phyloP scores from a whole-genome alignment of 2,888 invertebrate species.

The Eristalinus sepulchralis region DNA sequence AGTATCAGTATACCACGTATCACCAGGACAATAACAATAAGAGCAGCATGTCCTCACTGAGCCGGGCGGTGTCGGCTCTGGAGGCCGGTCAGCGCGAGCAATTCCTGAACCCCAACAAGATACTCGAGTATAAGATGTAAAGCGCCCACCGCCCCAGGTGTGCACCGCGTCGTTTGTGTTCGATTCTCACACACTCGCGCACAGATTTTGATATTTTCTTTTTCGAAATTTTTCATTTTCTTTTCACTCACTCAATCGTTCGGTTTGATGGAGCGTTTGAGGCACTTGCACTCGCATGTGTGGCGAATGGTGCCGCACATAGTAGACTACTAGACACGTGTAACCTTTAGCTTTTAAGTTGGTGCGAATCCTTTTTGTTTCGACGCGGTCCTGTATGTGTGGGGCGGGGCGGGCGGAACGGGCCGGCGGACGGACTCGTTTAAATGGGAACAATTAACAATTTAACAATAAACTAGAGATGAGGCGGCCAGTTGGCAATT shows the following conservation, averaged over 20 bases:
- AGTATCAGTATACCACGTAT: conserved; percentile 71
- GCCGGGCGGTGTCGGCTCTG: conserved; percentile 79
- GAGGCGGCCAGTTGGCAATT: background rate
- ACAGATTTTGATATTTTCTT: background rate
- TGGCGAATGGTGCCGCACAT: conserved; percentile 75
- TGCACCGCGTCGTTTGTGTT: conserved; percentile 76
- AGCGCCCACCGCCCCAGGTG: conserved; percentile 73
- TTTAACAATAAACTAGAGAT: conserved; percentile 23
- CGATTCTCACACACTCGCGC: background rate
- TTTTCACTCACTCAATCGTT: background rate
- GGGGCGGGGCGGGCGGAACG: background rate
- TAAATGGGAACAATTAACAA: conserved; percentile 56
- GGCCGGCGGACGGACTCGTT: background rate
- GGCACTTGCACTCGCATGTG: too few relatives aligned
- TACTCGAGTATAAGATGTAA: conserved; percentile 81
- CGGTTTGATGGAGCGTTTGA: background rate
- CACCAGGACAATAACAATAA: conserved; percentile 74
- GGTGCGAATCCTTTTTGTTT: conserved; percentile 15
- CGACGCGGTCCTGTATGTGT: background rate
- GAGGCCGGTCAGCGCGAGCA: conserved; percentile 80
- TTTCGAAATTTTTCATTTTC: background rate
- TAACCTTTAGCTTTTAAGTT: background rate
- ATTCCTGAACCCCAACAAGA: conserved; percentile 81
- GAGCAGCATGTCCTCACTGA: conserved; percentile 76
- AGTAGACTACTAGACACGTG: background rate